phyloP scores from a whole-genome alignment of 2,888 invertebrate species.

The Harpagoxenus sublaevis region DNA sequence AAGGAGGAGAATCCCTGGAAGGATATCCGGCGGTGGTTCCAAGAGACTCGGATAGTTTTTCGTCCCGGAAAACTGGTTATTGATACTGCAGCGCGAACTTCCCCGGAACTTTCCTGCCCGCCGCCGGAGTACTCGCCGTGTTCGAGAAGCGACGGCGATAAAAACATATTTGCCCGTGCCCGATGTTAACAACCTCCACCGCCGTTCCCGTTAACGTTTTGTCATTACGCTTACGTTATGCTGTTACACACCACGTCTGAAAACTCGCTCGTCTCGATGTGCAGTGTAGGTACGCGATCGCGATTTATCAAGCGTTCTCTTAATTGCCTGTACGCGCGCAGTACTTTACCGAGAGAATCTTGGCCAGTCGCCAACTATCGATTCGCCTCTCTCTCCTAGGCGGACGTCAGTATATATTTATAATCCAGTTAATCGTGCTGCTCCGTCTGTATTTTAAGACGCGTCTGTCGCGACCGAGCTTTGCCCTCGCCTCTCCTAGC shows the following conservation, averaged over 20 bases:
- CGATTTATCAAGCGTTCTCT: conserved; percentile 69
- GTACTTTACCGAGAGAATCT: conserved; percentile 53
- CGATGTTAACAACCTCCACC: conserved; percentile 77
- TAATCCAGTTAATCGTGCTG: conserved; percentile 51
- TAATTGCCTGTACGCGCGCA: conserved; percentile 60
- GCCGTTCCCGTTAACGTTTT: conserved; percentile 65
- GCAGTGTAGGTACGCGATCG: conserved; percentile 32
- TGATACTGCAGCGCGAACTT: conserved; percentile 74
- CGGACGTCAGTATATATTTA: conserved; percentile 50
- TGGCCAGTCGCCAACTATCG: conserved; percentile 65
- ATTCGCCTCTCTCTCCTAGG: conserved; percentile 37
- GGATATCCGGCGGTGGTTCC: conserved; percentile 76
- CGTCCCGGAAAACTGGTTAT: conserved; percentile 76
- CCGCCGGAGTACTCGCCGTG: conserved; percentile 50
- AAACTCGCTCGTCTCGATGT: conserved; percentile 22
- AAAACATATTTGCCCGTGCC: conserved; percentile 80
- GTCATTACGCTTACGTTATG: conserved; percentile 60
- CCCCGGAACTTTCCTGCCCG: conserved; percentile 62
- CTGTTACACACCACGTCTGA: not conserved
- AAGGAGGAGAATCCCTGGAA: conserved; percentile 58
- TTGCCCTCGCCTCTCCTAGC: not conserved
- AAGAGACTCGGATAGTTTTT: conserved; percentile 73
- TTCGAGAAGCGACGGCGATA: conserved; percentile 69
- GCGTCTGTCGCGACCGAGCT: conserved; percentile 13
- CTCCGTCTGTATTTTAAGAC: conserved; percentile 54